phyloP scores from a whole-genome alignment of 1,140 invertebrate species.

The Drosophila eugracilis region DNA sequence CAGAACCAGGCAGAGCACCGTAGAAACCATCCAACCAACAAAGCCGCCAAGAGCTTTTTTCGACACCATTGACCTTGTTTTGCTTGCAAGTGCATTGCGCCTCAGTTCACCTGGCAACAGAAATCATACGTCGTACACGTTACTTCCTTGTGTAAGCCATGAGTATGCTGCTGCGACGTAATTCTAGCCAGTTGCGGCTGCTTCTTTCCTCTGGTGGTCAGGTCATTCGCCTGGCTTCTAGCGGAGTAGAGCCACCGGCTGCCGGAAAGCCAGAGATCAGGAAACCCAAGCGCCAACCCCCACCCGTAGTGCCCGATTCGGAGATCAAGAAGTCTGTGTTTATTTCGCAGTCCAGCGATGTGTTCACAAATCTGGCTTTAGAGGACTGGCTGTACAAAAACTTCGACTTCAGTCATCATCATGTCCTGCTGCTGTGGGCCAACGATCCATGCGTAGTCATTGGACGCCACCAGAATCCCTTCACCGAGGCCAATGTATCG shows the following conservation, averaged over 20 bases:
- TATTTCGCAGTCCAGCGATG: conserved; percentile 95
- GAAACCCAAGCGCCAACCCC: conserved; percentile 20
- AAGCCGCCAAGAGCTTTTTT: conserved; percentile 48
- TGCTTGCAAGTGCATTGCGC: conserved; percentile 65
- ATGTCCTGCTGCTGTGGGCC: conserved; percentile 94
- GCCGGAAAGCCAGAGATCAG: conserved; percentile 9
- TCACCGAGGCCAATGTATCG: conserved; percentile 94
- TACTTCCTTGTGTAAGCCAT: conserved; percentile 58
- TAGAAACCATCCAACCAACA: conserved; percentile 9
- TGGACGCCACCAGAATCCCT: conserved; percentile 98
- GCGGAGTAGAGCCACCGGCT: conserved; percentile 20
- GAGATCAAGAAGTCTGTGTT: conserved; percentile 92
- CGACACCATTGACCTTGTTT: conserved; percentile 69
- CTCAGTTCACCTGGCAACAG: conserved; percentile 23
- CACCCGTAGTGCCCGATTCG: conserved; percentile 47
- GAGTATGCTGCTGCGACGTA: conserved; percentile 67
- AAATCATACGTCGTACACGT: background rate
- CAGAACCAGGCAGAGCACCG: conserved; percentile 31
- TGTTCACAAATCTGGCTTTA: conserved; percentile 95
- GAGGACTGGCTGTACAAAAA: conserved; percentile 98
- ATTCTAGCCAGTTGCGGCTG: conserved; percentile 68
- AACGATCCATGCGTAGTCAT: conserved; percentile 98
- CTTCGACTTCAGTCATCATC: conserved; percentile 91
- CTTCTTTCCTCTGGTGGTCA: conserved; percentile 54
- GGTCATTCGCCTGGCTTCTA: conserved; percentile 55